phyloP scores from a whole-genome alignment of 2,888 invertebrate species.

The Oegoconia quadripuncta region DNA sequence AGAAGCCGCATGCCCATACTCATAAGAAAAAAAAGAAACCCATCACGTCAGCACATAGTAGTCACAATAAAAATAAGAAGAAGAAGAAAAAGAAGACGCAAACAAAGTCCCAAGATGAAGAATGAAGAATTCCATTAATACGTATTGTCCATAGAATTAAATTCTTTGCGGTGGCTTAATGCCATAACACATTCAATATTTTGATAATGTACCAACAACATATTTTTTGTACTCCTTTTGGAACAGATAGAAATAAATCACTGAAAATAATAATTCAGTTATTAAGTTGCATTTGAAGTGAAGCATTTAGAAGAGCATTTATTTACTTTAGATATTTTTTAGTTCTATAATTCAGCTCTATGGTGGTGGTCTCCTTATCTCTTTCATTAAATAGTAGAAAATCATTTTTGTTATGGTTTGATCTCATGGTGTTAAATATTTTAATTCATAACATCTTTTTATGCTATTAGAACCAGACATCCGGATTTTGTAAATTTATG shows the following conservation, averaged over 20 bases:
- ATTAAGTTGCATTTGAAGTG: slow-evolving; percentile 1
- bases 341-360: slow-evolving; percentile 3
- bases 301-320: slow-evolving; percentile 15
- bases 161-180: too few relatives aligned
- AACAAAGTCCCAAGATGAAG: not conserved
- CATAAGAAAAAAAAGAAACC: slow-evolving; percentile 20
- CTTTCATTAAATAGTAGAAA: not conserved
- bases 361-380: slow-evolving; percentile 16
- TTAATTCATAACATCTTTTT: too few relatives aligned
- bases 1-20: slow-evolving; percentile 10
- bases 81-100: slow-evolving; percentile 16
- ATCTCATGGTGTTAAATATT: too few relatives aligned
- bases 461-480: too few relatives aligned
- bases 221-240: too few relatives aligned
- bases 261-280: not conserved
- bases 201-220: too few relatives aligned
- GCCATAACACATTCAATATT: too few relatives aligned
- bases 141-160: too few relatives aligned
- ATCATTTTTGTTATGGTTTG: slow-evolving; percentile 20
- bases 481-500: slow-evolving; percentile 24
- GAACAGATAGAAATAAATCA: too few relatives aligned
- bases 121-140: not conserved
- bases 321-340: slow-evolving; percentile 1
- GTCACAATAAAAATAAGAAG: slow-evolving; percentile 17
- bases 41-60: too few relatives aligned